Conservation (phyloP, 1,140 invertebrate genomes). For the silkworm (Bombyx mori) region ASM3026992v2 NC_085132.1:7275001-7275500, state of each 20-base stretch:
- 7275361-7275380: conserved; percentile 15
- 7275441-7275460: no score
- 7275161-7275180: conserved; percentile 15
- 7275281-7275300: background rate
- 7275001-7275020: no score
- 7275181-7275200: conserved; percentile 19
- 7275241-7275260: conserved; percentile 61
- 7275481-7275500: no score
- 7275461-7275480: no score
- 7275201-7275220: background rate
- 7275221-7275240: conserved; percentile 41
- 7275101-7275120: conserved; percentile 17
- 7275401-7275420: no score
- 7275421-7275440: no score
- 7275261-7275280: conserved; percentile 6
- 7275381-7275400: conserved; percentile 10
- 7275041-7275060: no score
- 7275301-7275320: background rate
- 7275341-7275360: background rate
- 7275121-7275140: conserved; percentile 21
- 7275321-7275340: no score
- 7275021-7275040: no score
- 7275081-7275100: conserved; percentile 27
- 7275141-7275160: conserved; percentile 1
- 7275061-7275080: conserved; percentile 30